Evolutionary conservation across 2,888 invertebrate species (phyloP), one percentile per base, ranked within the genome.

Genomic region (Frankliniella intonsa): DNA sequence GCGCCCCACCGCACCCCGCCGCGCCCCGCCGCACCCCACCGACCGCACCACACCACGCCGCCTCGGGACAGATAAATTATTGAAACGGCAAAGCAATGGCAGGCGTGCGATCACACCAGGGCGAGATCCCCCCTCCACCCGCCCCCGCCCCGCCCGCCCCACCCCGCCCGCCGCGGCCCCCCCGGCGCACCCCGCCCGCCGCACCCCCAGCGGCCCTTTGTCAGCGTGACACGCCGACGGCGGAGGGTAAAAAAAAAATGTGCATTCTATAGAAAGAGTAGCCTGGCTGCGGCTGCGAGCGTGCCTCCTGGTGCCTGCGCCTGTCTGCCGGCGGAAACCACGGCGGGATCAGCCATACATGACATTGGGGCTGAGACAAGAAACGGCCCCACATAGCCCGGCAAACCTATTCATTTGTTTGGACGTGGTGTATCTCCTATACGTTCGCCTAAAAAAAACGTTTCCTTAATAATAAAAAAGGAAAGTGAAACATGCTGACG

Each of bases 1-100:
- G 3, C 5, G 38, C 38, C 38, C 38, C 38, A 38, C 38, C 38
- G 3, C 38, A 38, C 38, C 3, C 38, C 38, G 5, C 38, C 38
- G 5, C 38, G 38, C n/a, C n/a, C n/a, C n/a, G n/a, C n/a, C 69
- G 11, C 69, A 69, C 22, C 3, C 55, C 19, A 55, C 65, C 65
- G n/a, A 5, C 19, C 69, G n/a, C n/a, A n/a, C 55, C 25, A 12
- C 69, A 11, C 7, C 25, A 8, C 25, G 69, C 69, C 69, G 69
- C 25, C 69, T 76, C 69, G 69, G 69, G 69, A 76, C 69, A 76
- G 69, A 76, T 76, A 76, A 76, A 76, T 76, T 76, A 76, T 76
- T 76, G 69, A 76, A 76, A 76, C 69, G 69, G 69, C 69, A 25
- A 76, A 76, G 22, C 69, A 76, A 76, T 76, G 69, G 69, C 69